Evolutionary conservation across 1,140 invertebrate genomes (phyloP).

Genomic region (Mizuhopecten yessoensis): DNA sequence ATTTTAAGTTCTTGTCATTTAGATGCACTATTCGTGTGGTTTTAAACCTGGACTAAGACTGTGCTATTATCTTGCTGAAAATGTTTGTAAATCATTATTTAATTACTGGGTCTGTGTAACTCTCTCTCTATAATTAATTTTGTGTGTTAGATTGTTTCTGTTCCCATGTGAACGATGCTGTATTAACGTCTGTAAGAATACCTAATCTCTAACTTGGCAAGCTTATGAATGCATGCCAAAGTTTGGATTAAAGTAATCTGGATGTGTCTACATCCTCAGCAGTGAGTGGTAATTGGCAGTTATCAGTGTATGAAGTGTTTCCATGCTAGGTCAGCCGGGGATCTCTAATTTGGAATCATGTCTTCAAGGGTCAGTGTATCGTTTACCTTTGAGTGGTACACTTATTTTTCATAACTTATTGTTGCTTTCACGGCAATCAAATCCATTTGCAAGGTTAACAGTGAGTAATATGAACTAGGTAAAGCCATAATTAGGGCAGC

Average conservation of each 20-base stretch:
- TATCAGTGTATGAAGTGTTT: neutral
- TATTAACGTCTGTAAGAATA: neutral
- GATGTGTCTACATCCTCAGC: neutral
- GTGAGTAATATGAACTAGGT: neutral
- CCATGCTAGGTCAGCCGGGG: neutral
- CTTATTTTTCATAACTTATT: neutral
- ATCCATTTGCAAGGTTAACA: neutral
- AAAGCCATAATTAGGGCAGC: neutral
- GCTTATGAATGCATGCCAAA: neutral
- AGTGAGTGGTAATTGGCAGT: neutral
- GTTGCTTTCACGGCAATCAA: neutral
- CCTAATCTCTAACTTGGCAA: neutral
- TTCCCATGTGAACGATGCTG: conserved; percentile 19
- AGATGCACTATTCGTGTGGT: neutral
- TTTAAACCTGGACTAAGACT: neutral
- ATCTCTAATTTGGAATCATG: conserved; percentile 18
- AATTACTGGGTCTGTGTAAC: neutral
- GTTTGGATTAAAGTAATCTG: conserved; percentile 32
- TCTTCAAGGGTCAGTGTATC: neutral
- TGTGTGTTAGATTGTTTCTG: neutral
- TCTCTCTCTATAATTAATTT: neutral
- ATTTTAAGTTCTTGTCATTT: neutral
- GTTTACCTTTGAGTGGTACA: neutral
- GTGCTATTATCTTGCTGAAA: conserved; percentile 30
- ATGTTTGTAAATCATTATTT: conserved; percentile 17